Base-by-base conservation (phyloP, 1,140 invertebrate species). In the Drosophila pseudoananassae region DNA sequence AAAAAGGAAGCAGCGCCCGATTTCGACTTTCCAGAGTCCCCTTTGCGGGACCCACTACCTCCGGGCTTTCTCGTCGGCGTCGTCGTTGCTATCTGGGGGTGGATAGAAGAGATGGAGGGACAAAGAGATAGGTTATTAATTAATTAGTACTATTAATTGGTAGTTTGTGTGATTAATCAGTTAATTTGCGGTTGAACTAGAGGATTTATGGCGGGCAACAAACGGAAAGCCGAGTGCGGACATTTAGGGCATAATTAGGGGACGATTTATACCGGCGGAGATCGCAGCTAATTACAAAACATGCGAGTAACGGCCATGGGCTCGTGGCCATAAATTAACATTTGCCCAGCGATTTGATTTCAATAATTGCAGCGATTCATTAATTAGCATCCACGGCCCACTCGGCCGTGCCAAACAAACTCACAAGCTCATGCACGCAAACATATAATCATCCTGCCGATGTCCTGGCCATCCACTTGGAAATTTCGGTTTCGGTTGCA, bases 1-100 rank as follows among this genome's bases (percentile, higher is more conserved):
- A 96, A 96, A 91, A 96, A 95, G 0, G 95, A 95, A 1, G 95
- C 95, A 4, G 95, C 95, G 36, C 95, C 94, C 33, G 90, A 90
- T 64, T 91, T 91, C 29, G 80, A 68, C 72, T 90, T 91, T 36
- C 33, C 70, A 47, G 20, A 14, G 47, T 91, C 90, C 46, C 25
- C 76, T 72, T 90, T 91, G 53, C 90, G 76, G 71, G 82, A 46
- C 52, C n/a, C 43, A 70, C 59, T 47, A 69, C 45, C 33, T 15
- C 64, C 36, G 17, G 70, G 40, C 52, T 88, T 91, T 10, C 77
- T 76, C 17, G 82, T 79, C 20, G 90, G 74, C 15, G 87, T 74
- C 46, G 75, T 61, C 8, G 65, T 38, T 29, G 73, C 12, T 29
- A 40, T 60, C 57, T 63, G 27, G 17, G 23, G 38, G 46, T 31